Evolutionary conservation across 2,888 invertebrate genomes (phyloP).

Genomic region (Plagiodera versicolora): DNA sequence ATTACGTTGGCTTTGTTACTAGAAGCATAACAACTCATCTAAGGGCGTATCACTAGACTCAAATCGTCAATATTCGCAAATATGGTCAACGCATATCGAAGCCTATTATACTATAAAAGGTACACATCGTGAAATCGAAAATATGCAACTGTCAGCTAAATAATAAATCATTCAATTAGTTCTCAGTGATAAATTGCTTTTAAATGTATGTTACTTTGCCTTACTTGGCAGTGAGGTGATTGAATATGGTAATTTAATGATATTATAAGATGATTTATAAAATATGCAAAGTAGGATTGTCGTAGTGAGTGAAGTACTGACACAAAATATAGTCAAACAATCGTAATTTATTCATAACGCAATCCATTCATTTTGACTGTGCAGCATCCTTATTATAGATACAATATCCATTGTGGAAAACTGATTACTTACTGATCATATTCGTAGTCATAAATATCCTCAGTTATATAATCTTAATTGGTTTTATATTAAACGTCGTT

Average conservation of each 20-base stretch:
- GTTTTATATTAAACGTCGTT: neutral
- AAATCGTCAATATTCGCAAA: too few species aligned
- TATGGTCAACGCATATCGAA: too few species aligned
- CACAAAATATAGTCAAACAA: constrained; percentile 1
- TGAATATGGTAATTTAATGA: constrained; percentile 30
- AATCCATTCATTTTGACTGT: neutral
- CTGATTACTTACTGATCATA: neutral
- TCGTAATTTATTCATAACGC: neutral
- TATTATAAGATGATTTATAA: constrained; percentile 20
- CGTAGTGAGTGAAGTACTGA: neutral
- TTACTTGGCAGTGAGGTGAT: constrained; percentile 26
- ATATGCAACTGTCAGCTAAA: constrained; percentile 13
- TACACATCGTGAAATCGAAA: neutral
- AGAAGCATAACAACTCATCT: too few species aligned
- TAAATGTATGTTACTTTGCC: constrained; percentile 28
- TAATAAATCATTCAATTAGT: constrained; percentile 33
- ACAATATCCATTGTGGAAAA: neutral
- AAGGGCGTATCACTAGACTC: too few species aligned
- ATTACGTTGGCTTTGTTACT: too few species aligned
- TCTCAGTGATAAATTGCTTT: constrained; percentile 29
- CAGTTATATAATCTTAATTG: neutral
- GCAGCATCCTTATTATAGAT: neutral
- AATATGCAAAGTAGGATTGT: constrained; percentile 15
- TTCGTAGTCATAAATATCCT: neutral
- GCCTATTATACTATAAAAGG: too few species aligned